Evolutionary conservation across 1,140 invertebrate genomes (phyloP), one percentile per base, ranked within the genome.

Genomic region (Octopus bimaculoides): DNA sequence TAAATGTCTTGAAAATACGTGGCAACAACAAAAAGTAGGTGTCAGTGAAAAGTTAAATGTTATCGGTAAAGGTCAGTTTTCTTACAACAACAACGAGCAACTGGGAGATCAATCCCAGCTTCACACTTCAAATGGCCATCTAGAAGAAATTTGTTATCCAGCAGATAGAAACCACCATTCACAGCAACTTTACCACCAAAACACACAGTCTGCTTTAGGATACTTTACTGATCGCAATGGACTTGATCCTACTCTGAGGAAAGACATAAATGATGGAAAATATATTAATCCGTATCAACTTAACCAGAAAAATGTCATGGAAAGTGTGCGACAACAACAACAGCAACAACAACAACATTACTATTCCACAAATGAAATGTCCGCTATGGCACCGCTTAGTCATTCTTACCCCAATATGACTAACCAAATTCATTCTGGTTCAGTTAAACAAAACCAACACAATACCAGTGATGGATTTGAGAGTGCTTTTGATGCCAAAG

Each of bases 11-110:
- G 74, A 75, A 41, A 75, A 53, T 52, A 75, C 74, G 4, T 75
- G 74, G 74, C 74, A 75, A 75, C 74, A 75, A 17, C 74, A 75
- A 52, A 75, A 75, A 17, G 74, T 75, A 41, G 74, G 74, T 14
- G 41, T 75, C 20, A 75, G 74, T 75, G 74, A 75, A 41, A 75
- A 75, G 41, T 41, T 75, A 52, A 52, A n/a, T 14, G 52, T 52
- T 14, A 75, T 75, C 52, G 74, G 74, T 14, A 52, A 53, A 17
- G 20, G 74, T 52, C 74, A 75, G 20, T 75, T 75, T 75, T 17
- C 17, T 14, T 75, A 52, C 17, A 52, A 52, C 52, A 52, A 41
- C 52, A 52, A 75, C 20, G 8, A 20, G 17, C 17, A 17, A 52
- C n/a, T 14, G 17, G 41, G 52, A 52, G 41, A 75, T 8, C 74